A percentile compares a stretch with the other conserved stretches of the same genome.
phyloP scores from a whole-genome alignment of 64 coral and sea anemone genomes.

The Pachyseris speciosa region DNA sequence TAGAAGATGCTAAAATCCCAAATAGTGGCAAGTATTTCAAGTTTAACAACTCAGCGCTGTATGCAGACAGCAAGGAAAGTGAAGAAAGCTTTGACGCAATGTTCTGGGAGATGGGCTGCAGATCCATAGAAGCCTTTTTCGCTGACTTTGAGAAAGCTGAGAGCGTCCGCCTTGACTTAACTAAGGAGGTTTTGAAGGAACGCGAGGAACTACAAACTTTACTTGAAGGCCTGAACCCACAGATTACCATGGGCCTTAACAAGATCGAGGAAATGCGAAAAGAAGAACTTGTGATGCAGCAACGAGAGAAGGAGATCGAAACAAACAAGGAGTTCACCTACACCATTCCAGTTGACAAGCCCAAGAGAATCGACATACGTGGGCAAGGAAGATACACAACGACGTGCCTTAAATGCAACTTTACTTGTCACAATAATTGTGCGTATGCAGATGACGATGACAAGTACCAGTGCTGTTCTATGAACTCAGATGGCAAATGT shows the following conservation, averaged over 20 bases:
- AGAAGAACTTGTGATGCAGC: conserved; percentile 21
- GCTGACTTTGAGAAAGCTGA: background rate
- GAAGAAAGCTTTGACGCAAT: conserved; percentile 28
- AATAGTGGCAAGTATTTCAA: background rate
- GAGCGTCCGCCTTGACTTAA: conserved; percentile 39
- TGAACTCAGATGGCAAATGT: background rate
- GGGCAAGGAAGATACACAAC: conserved; percentile 23
- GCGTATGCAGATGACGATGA: background rate
- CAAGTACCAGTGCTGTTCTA: background rate
- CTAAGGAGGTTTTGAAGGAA: conserved; percentile 29
- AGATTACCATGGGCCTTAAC: conserved; percentile 17
- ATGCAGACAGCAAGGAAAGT: background rate
- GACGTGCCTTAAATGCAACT: conserved; percentile 36
- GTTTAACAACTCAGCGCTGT: conserved; percentile 50
- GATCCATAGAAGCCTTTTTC: conserved; percentile 19
- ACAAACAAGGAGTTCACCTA: conserved; percentile 52
- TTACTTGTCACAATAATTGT: conserved; percentile 42
- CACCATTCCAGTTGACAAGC: background rate
- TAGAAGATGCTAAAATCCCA: conserved; percentile 20
- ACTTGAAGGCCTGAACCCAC: background rate
- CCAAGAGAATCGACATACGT: background rate
- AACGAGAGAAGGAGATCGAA: conserved; percentile 35
- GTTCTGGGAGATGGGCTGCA: conserved; percentile 33
- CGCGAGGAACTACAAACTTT: conserved; percentile 20
- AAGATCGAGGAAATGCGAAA: conserved; percentile 38